These are phyloP conservation scores for Falco concolor DNA, from an alignment of 2,797 vertebrate species.

Conservation along the genomic window DNA sequence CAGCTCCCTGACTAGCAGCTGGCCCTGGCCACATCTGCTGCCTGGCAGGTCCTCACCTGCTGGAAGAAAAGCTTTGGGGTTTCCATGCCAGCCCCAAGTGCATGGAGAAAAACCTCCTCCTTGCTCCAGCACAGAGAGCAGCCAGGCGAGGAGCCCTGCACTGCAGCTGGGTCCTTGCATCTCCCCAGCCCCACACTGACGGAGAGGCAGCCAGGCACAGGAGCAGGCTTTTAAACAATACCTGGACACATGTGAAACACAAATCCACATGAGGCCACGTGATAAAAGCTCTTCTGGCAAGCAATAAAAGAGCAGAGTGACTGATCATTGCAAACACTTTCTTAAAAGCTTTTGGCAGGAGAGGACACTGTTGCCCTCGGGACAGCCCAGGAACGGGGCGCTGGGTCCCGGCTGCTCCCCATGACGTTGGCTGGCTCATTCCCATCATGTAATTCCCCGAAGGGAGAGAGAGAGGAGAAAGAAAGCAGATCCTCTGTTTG, in stretches of 20 bases:
- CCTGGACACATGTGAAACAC: not conserved
- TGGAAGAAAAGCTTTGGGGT: not conserved
- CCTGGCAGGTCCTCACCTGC: not conserved
- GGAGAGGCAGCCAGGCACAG: not conserved
- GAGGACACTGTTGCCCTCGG: not conserved
- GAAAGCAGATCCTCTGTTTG: not conserved
- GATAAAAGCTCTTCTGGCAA: not conserved
- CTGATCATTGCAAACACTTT: not conserved
- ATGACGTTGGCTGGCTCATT: rapidly evolving
- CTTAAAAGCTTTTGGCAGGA: not conserved
- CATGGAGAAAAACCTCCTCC: not conserved
- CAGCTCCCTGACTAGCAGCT: not conserved
- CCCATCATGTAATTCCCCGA: not conserved
- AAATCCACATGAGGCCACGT: not conserved
- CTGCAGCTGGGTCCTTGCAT: not conserved
- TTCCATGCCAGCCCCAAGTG: not conserved
- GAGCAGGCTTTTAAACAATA: not conserved
- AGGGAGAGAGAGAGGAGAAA: not conserved
- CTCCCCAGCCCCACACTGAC: not conserved
- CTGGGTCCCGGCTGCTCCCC: not conserved
- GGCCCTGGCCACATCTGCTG: not conserved
- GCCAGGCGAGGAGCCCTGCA: not conserved
- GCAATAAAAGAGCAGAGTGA: not conserved
- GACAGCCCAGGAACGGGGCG: rapidly evolving
- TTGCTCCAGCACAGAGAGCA: not conserved